Evolutionary conservation across 2,888 invertebrate genomes (phyloP).

Genomic region (Siphlonurus alternatus): DNA sequence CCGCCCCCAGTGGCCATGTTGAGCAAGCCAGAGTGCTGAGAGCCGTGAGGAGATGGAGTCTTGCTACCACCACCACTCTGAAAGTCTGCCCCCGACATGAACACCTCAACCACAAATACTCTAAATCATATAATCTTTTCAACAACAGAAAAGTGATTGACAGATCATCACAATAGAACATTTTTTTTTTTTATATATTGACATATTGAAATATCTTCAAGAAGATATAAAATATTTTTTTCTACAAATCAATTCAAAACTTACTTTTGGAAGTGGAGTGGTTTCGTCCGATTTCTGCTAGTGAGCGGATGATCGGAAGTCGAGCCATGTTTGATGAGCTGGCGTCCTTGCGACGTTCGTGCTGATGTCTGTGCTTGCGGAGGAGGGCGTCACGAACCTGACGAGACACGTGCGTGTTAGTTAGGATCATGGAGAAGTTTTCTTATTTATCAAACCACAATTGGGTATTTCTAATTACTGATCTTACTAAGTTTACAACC

Average conservation of each 20-base stretch:
- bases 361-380: slow-evolving; percentile 84
- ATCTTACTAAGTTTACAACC: too few relatives aligned
- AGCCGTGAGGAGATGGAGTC: background rate
- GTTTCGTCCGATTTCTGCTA: slow-evolving; percentile 91
- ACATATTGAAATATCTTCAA: too few relatives aligned
- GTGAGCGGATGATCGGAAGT: slow-evolving; percentile 76
- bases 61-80: background rate
- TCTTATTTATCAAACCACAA: too few relatives aligned
- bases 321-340: slow-evolving; percentile 47
- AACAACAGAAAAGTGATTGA: too few relatives aligned
- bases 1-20: background rate
- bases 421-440: too few relatives aligned
- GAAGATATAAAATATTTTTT: too few relatives aligned
- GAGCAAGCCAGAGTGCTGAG: background rate
- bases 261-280: slow-evolving; percentile 91
- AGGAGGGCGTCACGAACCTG: slow-evolving; percentile 63
- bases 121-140: too few relatives aligned
- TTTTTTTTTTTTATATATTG: too few relatives aligned
- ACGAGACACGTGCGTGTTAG: too few relatives aligned
- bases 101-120: background rate
- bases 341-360: slow-evolving; percentile 51
- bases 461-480: too few relatives aligned
- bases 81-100: background rate
- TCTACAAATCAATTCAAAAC: too few relatives aligned
- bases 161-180: too few relatives aligned